Base-by-base conservation (phyloP, 2,797 vertebrate species). In the Anguilla obscura region DNA sequence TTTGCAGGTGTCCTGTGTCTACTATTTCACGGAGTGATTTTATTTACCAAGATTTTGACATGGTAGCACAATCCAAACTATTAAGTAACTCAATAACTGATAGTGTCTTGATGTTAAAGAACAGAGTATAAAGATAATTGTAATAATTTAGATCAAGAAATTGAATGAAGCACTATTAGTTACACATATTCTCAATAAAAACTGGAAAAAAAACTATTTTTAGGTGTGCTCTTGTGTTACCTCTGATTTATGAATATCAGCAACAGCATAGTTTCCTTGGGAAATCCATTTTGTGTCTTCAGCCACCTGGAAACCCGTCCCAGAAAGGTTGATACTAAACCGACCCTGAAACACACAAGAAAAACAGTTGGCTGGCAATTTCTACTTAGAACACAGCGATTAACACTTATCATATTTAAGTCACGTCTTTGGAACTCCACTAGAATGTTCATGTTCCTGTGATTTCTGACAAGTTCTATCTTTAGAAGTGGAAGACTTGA, bases 251-350 rank as follows among this genome's bases (percentile, higher is more conserved):
- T 96, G 96, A 88, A 99, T 94, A 91, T 98, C 96, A 0, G 96
- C 96, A 88, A 97, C 97, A 0, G 97, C 98, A 0, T 98, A 98
- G 93, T 98, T 99, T 89, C 98, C 98, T 90, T 98, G 97, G 0
- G 97, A 97, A 87, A 97, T 94, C 98, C 98, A 99, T 33, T 95
- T 95, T n/a, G 96, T 94, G 1, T 95, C 93, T 54, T 96, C 96
- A 0, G 91, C 89, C 88, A 99, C 92, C 52, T 96, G 96, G 30
- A 99, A 94, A 33, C 98, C 98, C 0, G 98, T 99, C 92, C 98
- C 97, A 0, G 96, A 96, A 24, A 99, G 97, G 93, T 98, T 97
- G 93, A 99, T 94, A 90, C 96, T 97, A 91, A 99, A 99, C 6
- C 94, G 97, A 84, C 98, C 98, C 98, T 99, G 89, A 85, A 92